Percentiles rank a stretch among this genome's conserved stretches.
Conservation (phyloP, 1,140 invertebrate species). For the Acyrthosiphon pisum region DNA sequence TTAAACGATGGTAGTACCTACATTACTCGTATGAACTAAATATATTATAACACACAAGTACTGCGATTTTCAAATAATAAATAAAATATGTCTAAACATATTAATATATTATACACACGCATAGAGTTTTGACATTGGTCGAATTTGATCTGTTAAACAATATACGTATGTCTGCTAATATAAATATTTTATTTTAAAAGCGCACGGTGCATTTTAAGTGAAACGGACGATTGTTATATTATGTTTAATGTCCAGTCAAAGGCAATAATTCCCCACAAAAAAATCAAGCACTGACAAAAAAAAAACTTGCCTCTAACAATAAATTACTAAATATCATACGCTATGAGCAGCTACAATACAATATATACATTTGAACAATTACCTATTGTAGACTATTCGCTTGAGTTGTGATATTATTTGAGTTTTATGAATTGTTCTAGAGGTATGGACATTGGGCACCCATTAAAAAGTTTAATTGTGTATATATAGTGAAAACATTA, state of each 20-base stretch:
- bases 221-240: not conserved
- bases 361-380: too few species aligned
- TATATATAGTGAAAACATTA: not conserved
- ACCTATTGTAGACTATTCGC: not conserved
- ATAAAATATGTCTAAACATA: not conserved
- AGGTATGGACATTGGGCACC: too few species aligned
- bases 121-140: not conserved
- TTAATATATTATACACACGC: not conserved
- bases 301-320: not conserved
- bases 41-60: not conserved
- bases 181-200: not conserved
- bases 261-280: not conserved
- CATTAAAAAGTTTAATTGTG: not conserved
- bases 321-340: not conserved
- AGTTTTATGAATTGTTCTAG: not conserved
- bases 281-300: not conserved
- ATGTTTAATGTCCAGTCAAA: not conserved
- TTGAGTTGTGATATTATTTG: not conserved
- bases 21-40: not conserved
- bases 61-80: not conserved
- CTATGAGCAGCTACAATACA: not conserved
- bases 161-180: not conserved
- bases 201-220: not conserved
- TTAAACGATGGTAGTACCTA: not conserved
- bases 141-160: not conserved